These are phyloP conservation scores for Bufo gargarizans DNA, from an alignment of 2,113 vertebrate genomes.

Conservation along the genomic window DNA sequence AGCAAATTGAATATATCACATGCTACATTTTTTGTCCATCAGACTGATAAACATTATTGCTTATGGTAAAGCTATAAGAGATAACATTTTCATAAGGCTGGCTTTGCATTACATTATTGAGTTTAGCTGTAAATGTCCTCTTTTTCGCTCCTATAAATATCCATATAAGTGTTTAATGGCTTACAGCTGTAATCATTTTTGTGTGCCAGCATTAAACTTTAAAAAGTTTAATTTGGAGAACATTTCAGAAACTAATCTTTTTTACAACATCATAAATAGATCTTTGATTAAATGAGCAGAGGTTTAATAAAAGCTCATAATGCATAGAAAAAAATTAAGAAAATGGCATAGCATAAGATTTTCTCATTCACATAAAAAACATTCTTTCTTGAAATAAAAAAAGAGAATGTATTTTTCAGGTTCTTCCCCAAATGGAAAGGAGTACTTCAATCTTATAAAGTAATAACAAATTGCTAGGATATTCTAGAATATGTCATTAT, in stretches of 20 bases:
- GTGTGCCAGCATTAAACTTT: slow-evolving; percentile 81
- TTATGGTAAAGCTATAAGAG: neutral
- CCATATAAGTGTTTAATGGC: slow-evolving; percentile 77
- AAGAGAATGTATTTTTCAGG: too few relatives aligned
- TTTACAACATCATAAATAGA: slow-evolving; percentile 83
- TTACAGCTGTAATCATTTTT: slow-evolving; percentile 84
- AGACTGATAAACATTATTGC: neutral
- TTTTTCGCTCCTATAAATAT: slow-evolving; percentile 76
- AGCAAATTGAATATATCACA: neutral
- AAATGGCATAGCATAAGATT: neutral
- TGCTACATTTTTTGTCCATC: neutral
- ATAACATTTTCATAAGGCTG: slow-evolving; percentile 5
- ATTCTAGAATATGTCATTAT: too few relatives aligned
- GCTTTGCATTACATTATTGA: slow-evolving; percentile 70
- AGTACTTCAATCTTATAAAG: too few relatives aligned
- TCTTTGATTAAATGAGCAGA: slow-evolving; percentile 77
- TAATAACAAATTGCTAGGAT: too few relatives aligned
- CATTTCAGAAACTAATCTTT: slow-evolving; percentile 80
- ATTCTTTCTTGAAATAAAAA: neutral
- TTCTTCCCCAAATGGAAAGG: too few relatives aligned
- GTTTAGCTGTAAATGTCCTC: slow-evolving; percentile 72
- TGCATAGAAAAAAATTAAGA: slow-evolving; percentile 72
- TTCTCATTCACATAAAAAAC: neutral
- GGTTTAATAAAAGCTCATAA: slow-evolving; percentile 66
- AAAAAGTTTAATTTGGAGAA: slow-evolving; percentile 82